These are phyloP conservation scores for Anolis apletophallus DNA, from an alignment of 2,797 vertebrate species.

Conservation along the genomic window DNA sequence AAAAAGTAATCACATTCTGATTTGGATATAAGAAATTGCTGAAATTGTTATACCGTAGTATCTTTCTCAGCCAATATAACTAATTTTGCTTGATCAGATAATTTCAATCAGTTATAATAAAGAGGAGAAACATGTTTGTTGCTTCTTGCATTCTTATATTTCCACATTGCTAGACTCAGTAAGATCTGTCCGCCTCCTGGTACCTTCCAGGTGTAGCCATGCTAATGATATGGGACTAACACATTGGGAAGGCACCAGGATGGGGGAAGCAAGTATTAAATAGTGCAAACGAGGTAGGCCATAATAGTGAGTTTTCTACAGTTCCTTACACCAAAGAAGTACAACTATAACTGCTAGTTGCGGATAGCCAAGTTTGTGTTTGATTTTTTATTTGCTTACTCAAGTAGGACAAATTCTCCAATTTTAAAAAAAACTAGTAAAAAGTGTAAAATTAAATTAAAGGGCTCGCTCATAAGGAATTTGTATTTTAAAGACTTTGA, in stretches of 20 bases:
- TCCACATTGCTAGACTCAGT: neutral
- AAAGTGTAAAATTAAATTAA: neutral
- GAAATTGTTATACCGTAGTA: neutral
- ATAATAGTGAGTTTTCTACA: neutral
- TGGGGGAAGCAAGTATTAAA: neutral
- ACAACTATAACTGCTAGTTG: no score
- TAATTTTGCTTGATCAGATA: neutral
- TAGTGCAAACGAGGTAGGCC: neutral
- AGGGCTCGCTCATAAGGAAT: neutral
- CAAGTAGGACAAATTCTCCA: neutral
- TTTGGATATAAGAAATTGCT: neutral
- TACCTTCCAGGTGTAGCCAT: neutral
- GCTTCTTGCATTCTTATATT: constrained; percentile 13
- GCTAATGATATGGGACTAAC: neutral
- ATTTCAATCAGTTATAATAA: neutral
- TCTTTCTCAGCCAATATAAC: neutral
- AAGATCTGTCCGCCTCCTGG: neutral
- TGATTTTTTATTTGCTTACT: neutral
- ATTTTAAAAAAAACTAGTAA: neutral
- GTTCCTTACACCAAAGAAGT: neutral
- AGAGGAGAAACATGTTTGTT: neutral
- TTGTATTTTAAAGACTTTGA: neutral
- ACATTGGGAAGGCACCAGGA: neutral
- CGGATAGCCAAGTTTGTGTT: neutral
- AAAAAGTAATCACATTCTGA: neutral